A percentile compares a stretch with the other conserved stretches of the same genome.
Conservation (phyloP, 1,140 invertebrate species). For the Lepidurus apus region DNA sequence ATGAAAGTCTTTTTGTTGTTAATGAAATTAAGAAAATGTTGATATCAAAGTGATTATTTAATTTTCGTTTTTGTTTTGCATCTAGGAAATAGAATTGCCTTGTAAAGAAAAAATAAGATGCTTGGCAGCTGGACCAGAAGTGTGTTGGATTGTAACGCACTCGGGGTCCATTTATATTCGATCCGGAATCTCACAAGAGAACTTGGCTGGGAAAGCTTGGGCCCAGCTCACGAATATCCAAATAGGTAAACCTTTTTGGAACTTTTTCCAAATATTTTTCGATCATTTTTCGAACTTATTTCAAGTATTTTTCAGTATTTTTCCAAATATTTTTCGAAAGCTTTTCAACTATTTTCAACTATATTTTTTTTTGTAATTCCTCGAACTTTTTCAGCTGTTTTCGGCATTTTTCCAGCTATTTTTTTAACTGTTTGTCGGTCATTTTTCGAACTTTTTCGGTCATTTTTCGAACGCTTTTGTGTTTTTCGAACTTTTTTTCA, state of each 20-base stretch:
- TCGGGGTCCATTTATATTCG: background rate
- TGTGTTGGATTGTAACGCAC: conserved; percentile 8
- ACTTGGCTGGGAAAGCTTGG: background rate
- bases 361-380: too few species aligned
- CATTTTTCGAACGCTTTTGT: too few species aligned
- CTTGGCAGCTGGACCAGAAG: background rate
- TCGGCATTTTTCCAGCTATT: background rate
- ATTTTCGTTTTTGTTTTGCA: background rate
- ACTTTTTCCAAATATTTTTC: background rate
- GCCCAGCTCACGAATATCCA: background rate
- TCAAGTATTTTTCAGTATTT: too few species aligned
- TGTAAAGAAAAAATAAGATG: background rate
- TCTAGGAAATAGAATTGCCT: background rate
- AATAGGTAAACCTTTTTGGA: background rate
- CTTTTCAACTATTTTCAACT: too few species aligned
- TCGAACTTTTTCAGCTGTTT: too few species aligned
- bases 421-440: background rate
- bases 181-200: background rate
- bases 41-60: background rate
- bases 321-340: too few species aligned
- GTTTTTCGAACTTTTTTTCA: too few species aligned
- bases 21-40: too few species aligned
- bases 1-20: too few species aligned
- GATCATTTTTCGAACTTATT: too few species aligned
- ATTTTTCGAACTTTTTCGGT: too few species aligned